These are phyloP conservation scores for Spheniscus mendiculus DNA, from an alignment of 2,113 vertebrate genomes.

Conservation along the genomic window DNA sequence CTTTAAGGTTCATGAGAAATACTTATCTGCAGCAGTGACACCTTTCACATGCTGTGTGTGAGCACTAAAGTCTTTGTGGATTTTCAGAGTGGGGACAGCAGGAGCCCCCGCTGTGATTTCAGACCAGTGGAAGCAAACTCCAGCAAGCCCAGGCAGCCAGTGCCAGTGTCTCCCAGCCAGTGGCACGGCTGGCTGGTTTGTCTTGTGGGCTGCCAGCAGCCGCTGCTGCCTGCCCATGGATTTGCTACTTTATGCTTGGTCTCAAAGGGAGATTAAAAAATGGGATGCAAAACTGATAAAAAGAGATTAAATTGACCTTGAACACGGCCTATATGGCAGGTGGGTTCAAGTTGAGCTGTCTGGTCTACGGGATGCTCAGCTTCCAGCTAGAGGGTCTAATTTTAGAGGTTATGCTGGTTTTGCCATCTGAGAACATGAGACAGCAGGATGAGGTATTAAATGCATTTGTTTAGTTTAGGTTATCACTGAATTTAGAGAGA, in stretches of 20 bases:
- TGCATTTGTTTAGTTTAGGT: not conserved
- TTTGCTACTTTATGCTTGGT: not conserved
- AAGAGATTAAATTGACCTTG: not conserved
- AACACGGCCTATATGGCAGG: fast-evolving
- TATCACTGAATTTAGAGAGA: not conserved
- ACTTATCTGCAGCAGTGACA: not conserved
- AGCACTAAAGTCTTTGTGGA: not conserved
- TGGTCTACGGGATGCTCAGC: not conserved
- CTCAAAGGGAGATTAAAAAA: too few relatives aligned
- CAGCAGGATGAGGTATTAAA: not conserved
- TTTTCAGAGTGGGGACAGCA: not conserved
- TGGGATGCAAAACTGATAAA: not conserved
- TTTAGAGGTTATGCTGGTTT: not conserved
- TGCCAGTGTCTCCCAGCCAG: not conserved
- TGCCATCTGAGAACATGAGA: not conserved
- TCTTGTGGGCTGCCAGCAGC: not conserved
- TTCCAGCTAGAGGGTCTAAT: not conserved
- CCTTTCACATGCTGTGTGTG: not conserved
- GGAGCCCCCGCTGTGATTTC: fast-evolving
- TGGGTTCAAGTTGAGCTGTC: too few relatives aligned
- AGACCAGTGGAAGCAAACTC: not conserved
- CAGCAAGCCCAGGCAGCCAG: not conserved
- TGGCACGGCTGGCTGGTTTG: fast-evolving
- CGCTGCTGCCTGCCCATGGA: fast-evolving
- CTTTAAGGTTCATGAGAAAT: not conserved